Evolutionary conservation across 2,113 vertebrate genomes (phyloP).

Genomic region (Heliornis fulica): DNA sequence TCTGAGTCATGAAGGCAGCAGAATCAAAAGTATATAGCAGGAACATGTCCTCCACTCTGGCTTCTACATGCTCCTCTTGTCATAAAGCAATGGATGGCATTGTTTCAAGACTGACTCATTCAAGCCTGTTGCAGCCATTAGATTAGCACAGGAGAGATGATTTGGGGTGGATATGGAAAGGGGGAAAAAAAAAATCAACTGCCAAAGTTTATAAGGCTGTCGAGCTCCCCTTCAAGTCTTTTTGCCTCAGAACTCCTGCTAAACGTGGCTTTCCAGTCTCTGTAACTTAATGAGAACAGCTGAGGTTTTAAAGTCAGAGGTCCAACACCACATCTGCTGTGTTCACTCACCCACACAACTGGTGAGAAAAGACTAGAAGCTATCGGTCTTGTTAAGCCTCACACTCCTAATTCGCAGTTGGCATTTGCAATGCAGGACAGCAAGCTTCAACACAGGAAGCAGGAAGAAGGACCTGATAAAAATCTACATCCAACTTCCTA

Average conservation of each 20-base stretch:
- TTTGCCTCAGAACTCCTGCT: neutral
- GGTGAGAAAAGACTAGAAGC: neutral
- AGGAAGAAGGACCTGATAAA: neutral
- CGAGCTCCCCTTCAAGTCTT: neutral
- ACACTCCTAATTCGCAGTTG: neutral
- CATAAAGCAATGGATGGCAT: neutral
- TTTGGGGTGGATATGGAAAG: neutral
- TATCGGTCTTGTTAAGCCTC: neutral
- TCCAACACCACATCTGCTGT: neutral
- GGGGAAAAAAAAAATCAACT: neutral
- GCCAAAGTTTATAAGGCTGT: neutral
- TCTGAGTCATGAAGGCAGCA: conserved; percentile 42
- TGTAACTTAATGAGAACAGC: neutral
- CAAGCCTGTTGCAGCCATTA: neutral
- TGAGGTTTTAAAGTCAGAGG: neutral
- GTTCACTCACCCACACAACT: neutral
- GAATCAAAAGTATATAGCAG: neutral
- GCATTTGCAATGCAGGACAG: neutral
- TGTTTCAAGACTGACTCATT: conserved; percentile 1
- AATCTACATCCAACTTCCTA: neutral
- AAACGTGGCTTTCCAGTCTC: neutral
- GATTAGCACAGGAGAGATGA: neutral
- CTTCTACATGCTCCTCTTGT: neutral
- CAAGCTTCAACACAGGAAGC: neutral
- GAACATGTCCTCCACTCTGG: neutral